Evolutionary conservation across 2,888 invertebrate species (phyloP), one percentile per base, ranked within the genome.

Genomic region (Cheilosia soror): DNA sequence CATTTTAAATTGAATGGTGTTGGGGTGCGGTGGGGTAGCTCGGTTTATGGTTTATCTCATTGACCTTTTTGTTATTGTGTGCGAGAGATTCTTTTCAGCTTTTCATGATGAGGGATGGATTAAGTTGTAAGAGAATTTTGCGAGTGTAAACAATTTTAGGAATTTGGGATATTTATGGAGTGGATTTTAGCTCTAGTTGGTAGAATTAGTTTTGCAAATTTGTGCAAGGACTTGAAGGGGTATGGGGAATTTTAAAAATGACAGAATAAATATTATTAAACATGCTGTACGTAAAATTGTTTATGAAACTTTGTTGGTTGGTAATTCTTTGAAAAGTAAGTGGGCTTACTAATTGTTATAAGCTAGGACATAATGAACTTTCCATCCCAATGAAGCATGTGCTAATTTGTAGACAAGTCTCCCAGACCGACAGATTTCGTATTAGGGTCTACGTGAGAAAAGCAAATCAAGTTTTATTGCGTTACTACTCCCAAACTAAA

Each of bases 31-130:
- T 20, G 11, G 27, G 53, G 55, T 44, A 63, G 44, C 4, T 62
- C 6, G 33, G 51, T 37, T 77, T 44, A 69, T 55, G 33, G 51
- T 53, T 77, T 44, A 69, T 69, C 68, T 44, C 55, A 47, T 77
- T 77, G 77, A 69, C 51, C 77, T 69, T 60, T 37, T 60, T 51
- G 49, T 60, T 58, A 25, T 11, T 11, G 42, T 11, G 44, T 42
- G 37, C 11, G 11, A 37, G 37, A 37, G 37, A 37, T 37, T 37
- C 33, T 29, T 42, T 73, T 9, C 11, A 62, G 49, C 37, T 62
- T 15, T 42, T 62, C 31, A 51, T 51, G n/a, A 15, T 15, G 6
- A 42, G 4, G 60, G 65, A n/a, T n/a, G 66, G 65, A 66, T 66
- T 76, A 58, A 40, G 66, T 58, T 76, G 57, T 58, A 51, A 66